Conservation (phyloP, 2,888 invertebrate species). For the Macrosoma leucophasiata region DNA sequence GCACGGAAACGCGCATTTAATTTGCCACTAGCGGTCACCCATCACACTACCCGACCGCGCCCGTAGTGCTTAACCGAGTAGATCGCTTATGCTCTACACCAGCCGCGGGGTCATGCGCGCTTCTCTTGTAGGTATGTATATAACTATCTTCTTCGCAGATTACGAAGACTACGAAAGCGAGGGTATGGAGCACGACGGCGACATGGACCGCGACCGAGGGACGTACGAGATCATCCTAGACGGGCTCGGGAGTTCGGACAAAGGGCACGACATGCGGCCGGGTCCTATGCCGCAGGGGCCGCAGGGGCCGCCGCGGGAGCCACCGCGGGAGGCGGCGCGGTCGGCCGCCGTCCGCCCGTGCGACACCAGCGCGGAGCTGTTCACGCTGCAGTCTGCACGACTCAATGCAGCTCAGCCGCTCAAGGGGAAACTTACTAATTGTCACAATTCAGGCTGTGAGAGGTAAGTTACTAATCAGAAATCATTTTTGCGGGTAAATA, state of each 20-base stretch:
- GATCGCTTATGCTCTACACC: too few species aligned
- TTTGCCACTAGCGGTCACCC: too few species aligned
- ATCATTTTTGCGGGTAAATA: too few species aligned
- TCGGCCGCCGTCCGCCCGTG: conserved; percentile 83
- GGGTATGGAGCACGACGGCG: conserved; percentile 52
- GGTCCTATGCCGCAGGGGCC: conserved; percentile 40
- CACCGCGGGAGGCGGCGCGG: conserved; percentile 71
- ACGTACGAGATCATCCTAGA: conserved; percentile 67
- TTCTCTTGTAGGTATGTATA: too few species aligned
- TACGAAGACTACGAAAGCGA: conserved; percentile 67
- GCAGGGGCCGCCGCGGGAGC: conserved; percentile 48
- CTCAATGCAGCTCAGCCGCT: conserved; percentile 89
- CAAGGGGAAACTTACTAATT: conserved; percentile 92
- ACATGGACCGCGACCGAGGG: conserved; percentile 54
- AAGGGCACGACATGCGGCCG: conserved; percentile 45
- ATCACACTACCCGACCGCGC: too few species aligned
- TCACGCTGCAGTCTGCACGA: conserved; percentile 87
- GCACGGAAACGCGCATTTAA: too few species aligned
- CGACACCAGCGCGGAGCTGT: conserved; percentile 91
- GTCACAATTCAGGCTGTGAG: conserved; percentile 91
- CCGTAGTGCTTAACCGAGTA: too few species aligned
- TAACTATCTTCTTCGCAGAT: conserved; percentile 30
- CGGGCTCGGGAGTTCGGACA: conserved; percentile 56
- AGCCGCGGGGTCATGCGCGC: too few species aligned
- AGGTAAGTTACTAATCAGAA: conserved; percentile 78